Evolutionary conservation across 2,888 invertebrate species (phyloP).

Genomic region (Eumerus sabulonum): DNA sequence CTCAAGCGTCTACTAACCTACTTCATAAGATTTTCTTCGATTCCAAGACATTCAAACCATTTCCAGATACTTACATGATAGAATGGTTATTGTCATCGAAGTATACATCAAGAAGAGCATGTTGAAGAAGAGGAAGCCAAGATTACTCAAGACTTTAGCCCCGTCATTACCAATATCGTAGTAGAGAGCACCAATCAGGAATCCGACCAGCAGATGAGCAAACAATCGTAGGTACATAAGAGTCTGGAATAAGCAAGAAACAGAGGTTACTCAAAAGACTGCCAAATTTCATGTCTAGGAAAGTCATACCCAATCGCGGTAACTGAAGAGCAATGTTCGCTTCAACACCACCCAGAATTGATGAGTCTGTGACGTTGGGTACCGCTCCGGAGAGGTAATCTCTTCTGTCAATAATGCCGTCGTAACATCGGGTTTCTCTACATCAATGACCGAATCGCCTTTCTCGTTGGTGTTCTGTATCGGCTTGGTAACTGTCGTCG

Average conservation of each 20-base stretch:
- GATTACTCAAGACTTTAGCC: constrained; percentile 96
- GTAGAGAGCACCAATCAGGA: constrained; percentile 96
- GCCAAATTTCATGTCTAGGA: neutral
- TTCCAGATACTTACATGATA: constrained; percentile 94
- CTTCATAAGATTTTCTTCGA: too few species aligned
- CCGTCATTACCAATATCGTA: constrained; percentile 98
- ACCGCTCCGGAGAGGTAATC: constrained; percentile 84
- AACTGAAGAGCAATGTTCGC: constrained; percentile 90
- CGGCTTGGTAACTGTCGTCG: constrained; percentile 19
- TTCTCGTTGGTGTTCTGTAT: constrained; percentile 75
- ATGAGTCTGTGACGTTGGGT: constrained; percentile 89
- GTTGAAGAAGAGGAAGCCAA: constrained; percentile 98
- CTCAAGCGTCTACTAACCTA: too few species aligned
- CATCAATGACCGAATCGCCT: constrained; percentile 77
- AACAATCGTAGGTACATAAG: constrained; percentile 96
- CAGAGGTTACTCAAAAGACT: too few species aligned
- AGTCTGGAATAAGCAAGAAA: constrained; percentile 82
- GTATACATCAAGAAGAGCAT: constrained; percentile 99
- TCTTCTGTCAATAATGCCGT: constrained; percentile 84
- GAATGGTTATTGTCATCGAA: constrained; percentile 99
- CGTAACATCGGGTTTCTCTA: constrained; percentile 85
- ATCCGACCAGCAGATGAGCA: constrained; percentile 95
- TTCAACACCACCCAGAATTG: constrained; percentile 94
- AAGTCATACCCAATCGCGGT: constrained; percentile 89
- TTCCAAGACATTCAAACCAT: too few species aligned